Evolutionary conservation across 2,113 vertebrate genomes (phyloP).

Genomic region (Tichodroma muraria): DNA sequence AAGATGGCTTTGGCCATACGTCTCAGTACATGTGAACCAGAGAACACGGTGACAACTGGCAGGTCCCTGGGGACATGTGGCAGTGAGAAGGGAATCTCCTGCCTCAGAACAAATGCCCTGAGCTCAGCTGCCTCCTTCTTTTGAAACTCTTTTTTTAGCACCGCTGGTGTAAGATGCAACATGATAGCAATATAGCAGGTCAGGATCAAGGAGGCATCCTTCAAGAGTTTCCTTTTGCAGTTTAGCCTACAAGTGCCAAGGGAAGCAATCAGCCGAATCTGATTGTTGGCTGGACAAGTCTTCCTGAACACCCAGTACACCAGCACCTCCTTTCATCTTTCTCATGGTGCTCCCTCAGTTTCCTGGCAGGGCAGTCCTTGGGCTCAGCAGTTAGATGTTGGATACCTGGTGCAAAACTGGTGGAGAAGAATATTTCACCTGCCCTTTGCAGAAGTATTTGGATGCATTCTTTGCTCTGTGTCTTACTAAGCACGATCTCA

Average conservation of each 20-base stretch:
- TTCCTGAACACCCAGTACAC: not conserved
- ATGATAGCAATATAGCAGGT: not conserved
- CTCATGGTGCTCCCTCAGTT: not conserved
- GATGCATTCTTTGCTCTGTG: not conserved
- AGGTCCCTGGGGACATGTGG: not conserved
- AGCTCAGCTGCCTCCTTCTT: not conserved
- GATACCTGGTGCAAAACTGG: not conserved
- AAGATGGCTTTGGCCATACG: fast-evolving
- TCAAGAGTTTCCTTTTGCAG: not conserved
- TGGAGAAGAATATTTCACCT: not conserved
- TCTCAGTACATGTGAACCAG: not conserved
- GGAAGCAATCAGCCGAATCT: not conserved
- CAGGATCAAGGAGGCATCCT: not conserved
- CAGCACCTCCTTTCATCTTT: not conserved
- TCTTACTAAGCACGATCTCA: not conserved
- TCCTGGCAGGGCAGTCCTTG: not conserved
- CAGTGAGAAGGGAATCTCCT: not conserved
- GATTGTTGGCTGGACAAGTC: not conserved
- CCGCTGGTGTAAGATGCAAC: not conserved
- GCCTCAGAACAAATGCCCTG: not conserved
- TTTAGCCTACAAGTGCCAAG: not conserved
- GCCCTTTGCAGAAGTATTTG: not conserved
- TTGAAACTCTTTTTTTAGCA: not conserved
- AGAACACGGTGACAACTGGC: not conserved
- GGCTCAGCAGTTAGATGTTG: not conserved